Base-by-base conservation (phyloP, 2,113 vertebrate genomes). In the Rhadina sibilatrix region DNA sequence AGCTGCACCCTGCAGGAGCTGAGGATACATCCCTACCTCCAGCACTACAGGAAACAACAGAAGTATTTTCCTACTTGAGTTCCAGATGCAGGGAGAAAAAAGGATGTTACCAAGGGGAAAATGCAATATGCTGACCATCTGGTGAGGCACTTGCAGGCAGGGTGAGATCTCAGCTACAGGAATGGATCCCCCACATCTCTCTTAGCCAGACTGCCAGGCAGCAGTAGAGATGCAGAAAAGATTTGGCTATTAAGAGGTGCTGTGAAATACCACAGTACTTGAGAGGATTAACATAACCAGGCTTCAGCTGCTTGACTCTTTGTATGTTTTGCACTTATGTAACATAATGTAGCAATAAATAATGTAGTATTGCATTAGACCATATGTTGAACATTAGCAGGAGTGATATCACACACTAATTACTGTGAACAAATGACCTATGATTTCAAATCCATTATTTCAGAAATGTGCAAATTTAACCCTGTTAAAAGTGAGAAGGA, bases 111-210 rank as follows among this genome's bases (percentile, higher is more conserved):
- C 75, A n/a, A 59, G 92, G 82, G 92, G 92, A 91, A 94, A 97
- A 96, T 95, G 96, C 94, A 96, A 95, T 95, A 93, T 95, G 95
- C 94, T 96, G 94, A 63, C 92, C 96, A 96, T 96, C 95, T 96
- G 96, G 85, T 96, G 95, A 96, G 95, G 92, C 91, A 96, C 79
- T 95, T 76, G 38, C 90, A 96, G 92, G 87, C 94, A 96, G 82
- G 72, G 94, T 97, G 96, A 83, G 95, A 96, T 96, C 90, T 96
- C 95, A 97, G 93, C 94, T 94, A 87, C 96, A 94, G 85, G 95
- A 94, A 94, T 66, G 87, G 92, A 94, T 93, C 96, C 92, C 95
- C 92, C 93, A 94, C 95, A 88, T 96, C 95, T 88, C 83, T 61
- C 85, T 52, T 54, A 91, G 60, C 75, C 85, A 93, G 88, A 40